Evolutionary conservation across 2,113 vertebrate genomes (phyloP).

Genomic region (Athene cunicularia): DNA sequence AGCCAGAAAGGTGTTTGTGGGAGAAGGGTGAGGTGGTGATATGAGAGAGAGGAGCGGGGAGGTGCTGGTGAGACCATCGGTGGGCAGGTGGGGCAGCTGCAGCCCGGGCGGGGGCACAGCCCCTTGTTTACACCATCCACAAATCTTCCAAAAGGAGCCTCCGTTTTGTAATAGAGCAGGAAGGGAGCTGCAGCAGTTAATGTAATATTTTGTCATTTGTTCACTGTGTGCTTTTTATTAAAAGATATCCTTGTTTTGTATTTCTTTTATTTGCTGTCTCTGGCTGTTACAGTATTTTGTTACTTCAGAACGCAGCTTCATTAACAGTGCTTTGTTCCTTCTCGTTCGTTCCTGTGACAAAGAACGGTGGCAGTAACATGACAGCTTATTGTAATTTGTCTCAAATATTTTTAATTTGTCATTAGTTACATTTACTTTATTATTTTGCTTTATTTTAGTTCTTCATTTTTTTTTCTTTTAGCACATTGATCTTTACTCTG

Average conservation of each 20-base stretch:
- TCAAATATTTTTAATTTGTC: conserved; percentile 47
- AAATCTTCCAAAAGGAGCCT: not conserved
- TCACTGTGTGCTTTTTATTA: conserved; percentile 44
- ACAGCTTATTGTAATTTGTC: conserved; percentile 22
- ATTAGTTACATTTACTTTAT: conserved; percentile 65
- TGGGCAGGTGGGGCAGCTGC: no score
- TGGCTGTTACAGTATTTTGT: conserved; percentile 41
- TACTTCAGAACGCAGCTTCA: conserved; percentile 18
- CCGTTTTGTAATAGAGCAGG: not conserved
- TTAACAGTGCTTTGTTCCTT: conserved; percentile 33
- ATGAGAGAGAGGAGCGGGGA: not conserved
- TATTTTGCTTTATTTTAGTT: conserved; percentile 80
- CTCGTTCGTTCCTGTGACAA: conserved; percentile 10
- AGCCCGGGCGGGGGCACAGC: not conserved
- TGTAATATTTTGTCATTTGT: not conserved
- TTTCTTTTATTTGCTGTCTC: conserved; percentile 60
- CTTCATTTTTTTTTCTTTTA: conserved; percentile 84
- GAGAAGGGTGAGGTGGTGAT: not conserved
- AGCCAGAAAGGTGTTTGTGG: not conserved
- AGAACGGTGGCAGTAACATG: not conserved
- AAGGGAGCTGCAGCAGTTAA: not conserved
- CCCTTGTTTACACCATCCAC: not conserved
- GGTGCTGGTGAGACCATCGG: not conserved
- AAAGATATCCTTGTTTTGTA: conserved; percentile 44
- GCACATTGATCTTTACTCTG: conserved; percentile 85